These are phyloP conservation scores for Hepsetus odoe DNA, from an alignment of 2,113 vertebrate genomes.

Conservation along the genomic window DNA sequence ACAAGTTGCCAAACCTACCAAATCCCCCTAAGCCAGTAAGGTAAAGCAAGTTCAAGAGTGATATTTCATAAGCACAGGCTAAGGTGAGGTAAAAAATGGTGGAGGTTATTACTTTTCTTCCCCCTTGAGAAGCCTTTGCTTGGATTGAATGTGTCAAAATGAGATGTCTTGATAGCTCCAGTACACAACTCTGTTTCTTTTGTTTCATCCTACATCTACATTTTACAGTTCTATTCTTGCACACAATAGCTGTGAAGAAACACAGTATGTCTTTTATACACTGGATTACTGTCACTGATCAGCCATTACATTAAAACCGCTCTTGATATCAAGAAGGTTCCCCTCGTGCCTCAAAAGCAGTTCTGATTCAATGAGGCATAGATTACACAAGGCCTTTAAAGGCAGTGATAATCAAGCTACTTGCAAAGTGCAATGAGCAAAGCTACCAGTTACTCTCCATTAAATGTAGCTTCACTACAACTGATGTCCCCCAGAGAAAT, in stretches of 20 bases:
- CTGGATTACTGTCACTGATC: too few species aligned
- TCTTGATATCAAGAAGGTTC: too few species aligned
- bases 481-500: too few species aligned
- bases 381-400: too few species aligned
- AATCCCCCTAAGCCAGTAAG: conserved; percentile 78
- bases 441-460: too few species aligned
- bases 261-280: conserved; percentile 1
- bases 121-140: conserved; percentile 74
- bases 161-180: conserved; percentile 74
- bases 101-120: conserved; percentile 76
- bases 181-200: conserved; percentile 70
- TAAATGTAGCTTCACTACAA: too few species aligned
- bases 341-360: too few species aligned
- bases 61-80: conserved; percentile 74
- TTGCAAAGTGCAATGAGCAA: too few species aligned
- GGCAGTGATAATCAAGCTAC: too few species aligned
- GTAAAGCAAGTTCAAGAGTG: conserved; percentile 75
- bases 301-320: too few species aligned
- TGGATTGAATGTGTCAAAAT: conserved; percentile 71
- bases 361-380: too few species aligned
- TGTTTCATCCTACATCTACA: conserved; percentile 65
- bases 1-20: conserved; percentile 81
- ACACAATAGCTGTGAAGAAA: conserved; percentile 12
- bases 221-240: conserved; percentile 60
- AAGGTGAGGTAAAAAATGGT: conserved; percentile 70